Evolutionary conservation across 2,113 vertebrate species (phyloP).

Genomic region (Hiodon tergisus): DNA sequence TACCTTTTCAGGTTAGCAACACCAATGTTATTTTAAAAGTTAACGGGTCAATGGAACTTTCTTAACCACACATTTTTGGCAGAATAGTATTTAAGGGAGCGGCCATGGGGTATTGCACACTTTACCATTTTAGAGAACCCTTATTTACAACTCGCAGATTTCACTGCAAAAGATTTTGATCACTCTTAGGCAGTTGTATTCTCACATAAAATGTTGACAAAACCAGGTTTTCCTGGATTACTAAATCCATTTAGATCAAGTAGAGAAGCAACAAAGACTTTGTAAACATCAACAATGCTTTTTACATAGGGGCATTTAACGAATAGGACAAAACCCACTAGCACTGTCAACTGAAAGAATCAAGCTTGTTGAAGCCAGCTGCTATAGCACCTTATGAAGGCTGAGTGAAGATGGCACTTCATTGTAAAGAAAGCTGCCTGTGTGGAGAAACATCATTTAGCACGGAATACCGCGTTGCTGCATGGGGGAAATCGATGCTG

Average conservation of each 20-base stretch:
- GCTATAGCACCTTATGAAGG: constrained; percentile 21
- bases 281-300: constrained; percentile 48
- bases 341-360: constrained; percentile 43
- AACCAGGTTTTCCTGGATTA: neutral
- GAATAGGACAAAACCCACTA: constrained; percentile 54
- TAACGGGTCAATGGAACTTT: too few species aligned
- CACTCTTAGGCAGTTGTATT: neutral
- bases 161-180: too few species aligned
- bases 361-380: constrained; percentile 35
- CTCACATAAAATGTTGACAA: neutral
- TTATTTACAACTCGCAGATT: too few species aligned
- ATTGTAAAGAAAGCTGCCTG: neutral
- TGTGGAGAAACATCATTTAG: too few species aligned
- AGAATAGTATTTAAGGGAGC: too few species aligned
- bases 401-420: constrained; percentile 9
- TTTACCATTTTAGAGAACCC: too few species aligned
- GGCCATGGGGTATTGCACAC: too few species aligned
- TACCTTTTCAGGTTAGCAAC: too few species aligned
- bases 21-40: too few species aligned
- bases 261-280: constrained; percentile 30
- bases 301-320: constrained; percentile 41
- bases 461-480: too few species aligned
- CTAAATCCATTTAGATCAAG: neutral
- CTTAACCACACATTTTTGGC: too few species aligned
- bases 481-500: constrained; percentile 26